Conservation (phyloP, 2,113 vertebrate species). For the Pogona vitticeps region DNA sequence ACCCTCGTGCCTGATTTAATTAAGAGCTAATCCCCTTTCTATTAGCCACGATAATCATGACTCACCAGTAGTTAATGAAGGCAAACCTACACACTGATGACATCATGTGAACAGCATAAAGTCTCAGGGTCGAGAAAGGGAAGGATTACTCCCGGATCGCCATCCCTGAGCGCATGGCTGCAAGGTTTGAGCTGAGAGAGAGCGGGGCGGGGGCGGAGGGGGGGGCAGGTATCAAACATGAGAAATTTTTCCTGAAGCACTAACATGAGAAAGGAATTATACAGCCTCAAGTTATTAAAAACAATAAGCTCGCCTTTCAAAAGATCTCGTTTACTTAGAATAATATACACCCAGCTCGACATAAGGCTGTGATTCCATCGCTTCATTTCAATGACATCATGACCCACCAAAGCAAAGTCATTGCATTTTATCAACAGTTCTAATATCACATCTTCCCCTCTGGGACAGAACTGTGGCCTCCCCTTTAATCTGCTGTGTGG, state of each 20-base stretch:
- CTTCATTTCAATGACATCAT: constrained; percentile 69
- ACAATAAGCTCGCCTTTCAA: constrained; percentile 75
- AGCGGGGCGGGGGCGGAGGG: not conserved
- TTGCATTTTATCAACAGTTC: constrained; percentile 52
- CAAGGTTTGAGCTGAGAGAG: constrained; percentile 48
- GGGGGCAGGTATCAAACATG: constrained; percentile 62
- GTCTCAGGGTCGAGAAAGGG: constrained; percentile 57
- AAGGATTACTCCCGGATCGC: constrained; percentile 72
- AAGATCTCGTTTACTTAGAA: constrained; percentile 64
- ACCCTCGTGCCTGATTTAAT: constrained; percentile 45
- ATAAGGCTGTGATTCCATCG: constrained; percentile 54
- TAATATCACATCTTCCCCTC: constrained; percentile 35
- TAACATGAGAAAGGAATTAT: constrained; percentile 73
- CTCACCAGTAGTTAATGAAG: constrained; percentile 64
- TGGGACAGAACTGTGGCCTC: constrained; percentile 46
- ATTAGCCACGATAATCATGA: constrained; percentile 66
- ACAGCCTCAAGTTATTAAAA: constrained; percentile 75
- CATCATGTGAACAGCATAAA: constrained; percentile 59
- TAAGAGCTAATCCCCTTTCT: constrained; percentile 66
- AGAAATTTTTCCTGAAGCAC: constrained; percentile 68
- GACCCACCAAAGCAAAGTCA: constrained; percentile 52
- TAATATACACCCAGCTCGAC: constrained; percentile 55
- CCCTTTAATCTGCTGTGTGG: not conserved
- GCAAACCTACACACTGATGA: constrained; percentile 55
- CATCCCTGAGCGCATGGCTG: constrained; percentile 62